Evolutionary conservation across 2,888 invertebrate genomes (phyloP).

Genomic region (Cantharis rufa): DNA sequence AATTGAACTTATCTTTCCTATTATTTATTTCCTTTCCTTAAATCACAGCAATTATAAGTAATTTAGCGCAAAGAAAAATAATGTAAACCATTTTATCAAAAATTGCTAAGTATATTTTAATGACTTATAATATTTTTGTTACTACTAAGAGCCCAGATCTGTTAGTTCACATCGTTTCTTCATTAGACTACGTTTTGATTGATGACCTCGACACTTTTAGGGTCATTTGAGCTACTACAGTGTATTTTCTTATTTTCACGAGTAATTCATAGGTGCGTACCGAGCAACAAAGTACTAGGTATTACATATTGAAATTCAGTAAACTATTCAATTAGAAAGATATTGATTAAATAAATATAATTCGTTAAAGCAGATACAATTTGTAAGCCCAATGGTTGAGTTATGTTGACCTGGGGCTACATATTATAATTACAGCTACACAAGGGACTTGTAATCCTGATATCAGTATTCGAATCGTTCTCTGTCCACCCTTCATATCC

Average conservation of each 20-base stretch:
- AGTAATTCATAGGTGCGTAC: neutral
- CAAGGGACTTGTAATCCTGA: conserved; percentile 13
- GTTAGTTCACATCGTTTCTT: neutral
- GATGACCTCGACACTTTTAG: neutral
- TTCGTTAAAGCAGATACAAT: conserved; percentile 12
- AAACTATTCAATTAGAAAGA: neutral
- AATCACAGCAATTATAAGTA: neutral
- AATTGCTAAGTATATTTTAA: neutral
- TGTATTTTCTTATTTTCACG: neutral
- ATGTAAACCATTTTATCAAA: neutral
- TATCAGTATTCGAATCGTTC: conserved; percentile 21
- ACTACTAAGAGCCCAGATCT: neutral
- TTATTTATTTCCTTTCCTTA: neutral
- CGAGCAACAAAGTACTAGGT: neutral
- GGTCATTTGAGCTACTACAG: neutral
- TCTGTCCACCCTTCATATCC: conserved; percentile 9
- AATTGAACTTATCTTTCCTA: neutral
- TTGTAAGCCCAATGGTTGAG: conserved; percentile 17
- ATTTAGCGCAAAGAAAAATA: neutral
- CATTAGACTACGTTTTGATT: neutral
- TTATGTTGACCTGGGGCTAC: conserved; percentile 22
- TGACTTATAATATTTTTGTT: neutral
- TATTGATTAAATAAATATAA: conserved; percentile 18
- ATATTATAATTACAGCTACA: conserved; percentile 22
- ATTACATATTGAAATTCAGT: neutral